phyloP scores from a whole-genome alignment of 2,113 vertebrate genomes.

The Stomatorhinus ivindoensis region DNA sequence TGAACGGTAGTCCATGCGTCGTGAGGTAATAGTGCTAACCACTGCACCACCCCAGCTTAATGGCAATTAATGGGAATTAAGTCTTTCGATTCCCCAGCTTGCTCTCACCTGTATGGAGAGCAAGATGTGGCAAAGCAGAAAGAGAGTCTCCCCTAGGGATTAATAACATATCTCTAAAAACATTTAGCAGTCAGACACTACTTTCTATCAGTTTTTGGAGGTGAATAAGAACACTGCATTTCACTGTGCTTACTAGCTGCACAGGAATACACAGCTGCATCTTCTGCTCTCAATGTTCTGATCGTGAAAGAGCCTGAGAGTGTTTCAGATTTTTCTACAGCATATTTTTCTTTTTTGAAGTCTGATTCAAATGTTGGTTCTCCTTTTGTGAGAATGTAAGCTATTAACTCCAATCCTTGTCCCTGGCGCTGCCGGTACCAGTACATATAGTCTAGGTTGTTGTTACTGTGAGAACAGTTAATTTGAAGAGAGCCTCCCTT shows the following conservation, averaged over 20 bases:
- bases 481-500: background rate
- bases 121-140: background rate
- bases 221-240: background rate
- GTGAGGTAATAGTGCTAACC: too few species aligned
- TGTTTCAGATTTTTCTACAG: background rate
- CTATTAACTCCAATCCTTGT: background rate
- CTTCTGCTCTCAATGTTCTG: background rate
- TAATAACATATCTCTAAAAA: background rate
- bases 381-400: background rate
- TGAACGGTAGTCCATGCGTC: too few species aligned
- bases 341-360: background rate
- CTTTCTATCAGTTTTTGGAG: background rate
- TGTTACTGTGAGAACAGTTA: background rate
- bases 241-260: constrained; percentile 16
- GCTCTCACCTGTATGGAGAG: too few species aligned
- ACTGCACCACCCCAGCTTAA: too few species aligned
- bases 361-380: background rate
- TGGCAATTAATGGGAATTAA: too few species aligned
- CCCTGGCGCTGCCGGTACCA: background rate
- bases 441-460: background rate
- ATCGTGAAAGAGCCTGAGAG: background rate
- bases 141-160: background rate
- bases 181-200: background rate
- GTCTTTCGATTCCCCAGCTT: too few species aligned
- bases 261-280: background rate